A percentile compares a stretch with the other conserved stretches of the same genome.
Conservation (phyloP, 1,140 invertebrate species). For the Berghia stephanieae region DNA sequence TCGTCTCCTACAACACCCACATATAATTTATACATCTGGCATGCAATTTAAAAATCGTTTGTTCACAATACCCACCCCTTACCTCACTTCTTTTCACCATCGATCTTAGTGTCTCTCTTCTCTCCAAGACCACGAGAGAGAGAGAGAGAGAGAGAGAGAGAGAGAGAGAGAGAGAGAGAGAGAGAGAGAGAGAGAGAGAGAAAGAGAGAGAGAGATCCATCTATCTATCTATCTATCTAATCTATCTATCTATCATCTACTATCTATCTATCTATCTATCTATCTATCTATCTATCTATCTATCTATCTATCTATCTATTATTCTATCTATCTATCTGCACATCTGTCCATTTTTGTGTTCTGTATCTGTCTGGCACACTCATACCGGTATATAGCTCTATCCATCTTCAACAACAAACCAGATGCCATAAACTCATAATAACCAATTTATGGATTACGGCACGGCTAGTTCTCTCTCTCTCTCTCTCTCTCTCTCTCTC, state of each 20-base stretch:
- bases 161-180: conserved; percentile 15
- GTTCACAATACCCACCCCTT: no score
- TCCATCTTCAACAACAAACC: background rate
- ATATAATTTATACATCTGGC: no score
- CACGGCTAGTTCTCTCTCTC: no score
- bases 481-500: background rate
- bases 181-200: conserved; percentile 19
- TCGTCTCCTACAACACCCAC: no score
- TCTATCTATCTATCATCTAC: no score
- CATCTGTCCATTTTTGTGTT: background rate
- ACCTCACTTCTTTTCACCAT: no score
- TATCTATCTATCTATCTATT: background rate
- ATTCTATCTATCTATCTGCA: background rate
- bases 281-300: no score
- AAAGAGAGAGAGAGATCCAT: background rate
- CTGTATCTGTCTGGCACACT: background rate
- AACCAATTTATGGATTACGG: background rate
- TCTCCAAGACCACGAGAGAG: background rate
- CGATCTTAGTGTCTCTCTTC: no score
- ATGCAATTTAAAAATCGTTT: no score
- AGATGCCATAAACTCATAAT: background rate
- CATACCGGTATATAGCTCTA: background rate
- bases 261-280: no score
- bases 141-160: background rate
- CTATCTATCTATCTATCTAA: no score